Evolutionary conservation across 1,140 invertebrate genomes (phyloP).

Genomic region (Drosophila lacteicornis): DNA sequence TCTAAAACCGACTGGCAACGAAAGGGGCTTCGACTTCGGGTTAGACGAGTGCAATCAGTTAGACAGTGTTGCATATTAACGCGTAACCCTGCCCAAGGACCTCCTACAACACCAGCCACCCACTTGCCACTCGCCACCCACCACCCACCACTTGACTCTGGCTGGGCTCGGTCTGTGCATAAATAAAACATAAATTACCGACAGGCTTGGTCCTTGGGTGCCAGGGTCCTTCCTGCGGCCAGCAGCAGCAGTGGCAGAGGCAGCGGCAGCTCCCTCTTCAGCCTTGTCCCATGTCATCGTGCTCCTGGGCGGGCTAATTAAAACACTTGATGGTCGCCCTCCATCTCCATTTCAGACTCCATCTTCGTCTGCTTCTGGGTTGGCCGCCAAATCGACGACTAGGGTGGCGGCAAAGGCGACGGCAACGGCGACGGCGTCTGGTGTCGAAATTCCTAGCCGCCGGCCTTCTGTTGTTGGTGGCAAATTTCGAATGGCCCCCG

Average conservation of each 20-base stretch:
- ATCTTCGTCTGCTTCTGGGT: not conserved
- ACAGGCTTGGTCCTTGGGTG: constrained; percentile 52
- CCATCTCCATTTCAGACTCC: not conserved
- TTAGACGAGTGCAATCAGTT: constrained; percentile 68
- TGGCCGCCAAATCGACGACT: constrained; percentile 4
- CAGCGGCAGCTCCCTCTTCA: not conserved
- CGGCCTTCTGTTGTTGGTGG: constrained; percentile 60
- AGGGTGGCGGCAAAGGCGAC: too few relatives aligned
- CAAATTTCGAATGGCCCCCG: constrained; percentile 58
- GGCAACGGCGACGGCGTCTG: constrained; percentile 13
- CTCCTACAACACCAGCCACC: not conserved
- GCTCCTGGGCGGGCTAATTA: constrained; percentile 62
- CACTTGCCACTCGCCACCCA: not conserved
- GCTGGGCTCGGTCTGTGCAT: constrained; percentile 61
- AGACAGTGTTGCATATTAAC: constrained; percentile 80
- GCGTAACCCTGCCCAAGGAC: constrained; percentile 33
- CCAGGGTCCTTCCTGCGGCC: constrained; percentile 20
- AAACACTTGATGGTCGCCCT: constrained; percentile 76
- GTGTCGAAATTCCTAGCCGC: constrained; percentile 51
- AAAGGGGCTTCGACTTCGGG: not conserved
- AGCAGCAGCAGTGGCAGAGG: not conserved
- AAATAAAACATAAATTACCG: constrained; percentile 79
- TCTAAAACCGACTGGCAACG: too few relatives aligned
- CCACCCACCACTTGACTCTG: constrained; percentile 13
- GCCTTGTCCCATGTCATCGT: constrained; percentile 11